Conservation (phyloP, 2,888 invertebrate genomes). For the Cylloceria caligata region DNA sequence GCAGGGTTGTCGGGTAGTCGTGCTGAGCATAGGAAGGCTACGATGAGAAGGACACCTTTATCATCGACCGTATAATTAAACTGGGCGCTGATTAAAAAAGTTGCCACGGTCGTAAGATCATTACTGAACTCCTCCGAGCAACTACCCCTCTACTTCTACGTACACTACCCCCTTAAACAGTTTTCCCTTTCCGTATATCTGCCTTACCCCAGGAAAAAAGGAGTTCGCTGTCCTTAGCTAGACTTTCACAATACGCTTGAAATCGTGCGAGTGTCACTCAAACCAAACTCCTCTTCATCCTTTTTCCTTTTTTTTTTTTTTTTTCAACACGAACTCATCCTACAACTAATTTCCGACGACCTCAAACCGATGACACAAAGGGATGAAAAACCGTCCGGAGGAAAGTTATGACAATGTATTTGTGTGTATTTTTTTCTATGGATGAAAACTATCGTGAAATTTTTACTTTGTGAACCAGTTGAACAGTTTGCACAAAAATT, state of each 20-base stretch:
- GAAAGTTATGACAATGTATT: no score
- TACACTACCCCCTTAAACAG: conserved; percentile 51
- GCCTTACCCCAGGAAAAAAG: conserved; percentile 11
- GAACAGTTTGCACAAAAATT: no score
- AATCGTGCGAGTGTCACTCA: background rate
- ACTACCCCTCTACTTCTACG: conserved; percentile 56
- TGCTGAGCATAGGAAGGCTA: conserved; percentile 34
- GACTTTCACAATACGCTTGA: background rate
- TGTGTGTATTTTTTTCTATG: no score
- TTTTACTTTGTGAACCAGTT: no score
- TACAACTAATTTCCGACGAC: no score
- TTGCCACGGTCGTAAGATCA: conserved; percentile 83
- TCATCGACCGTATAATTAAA: conserved; percentile 84
- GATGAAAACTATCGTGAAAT: no score
- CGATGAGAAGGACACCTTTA: conserved; percentile 78
- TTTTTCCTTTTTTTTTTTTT: no score
- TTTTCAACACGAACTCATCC: no score
- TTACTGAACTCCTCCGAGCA: conserved; percentile 78
- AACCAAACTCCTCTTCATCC: no score
- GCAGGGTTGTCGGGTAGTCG: conserved; percentile 26
- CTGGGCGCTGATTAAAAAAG: conserved; percentile 84
- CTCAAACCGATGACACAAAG: no score
- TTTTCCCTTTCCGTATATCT: conserved; percentile 48
- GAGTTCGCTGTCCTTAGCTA: background rate
- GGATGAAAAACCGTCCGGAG: no score